These are phyloP conservation scores for Carposina sasakii DNA, from an alignment of 1,140 invertebrate genomes.

Conservation along the genomic window DNA sequence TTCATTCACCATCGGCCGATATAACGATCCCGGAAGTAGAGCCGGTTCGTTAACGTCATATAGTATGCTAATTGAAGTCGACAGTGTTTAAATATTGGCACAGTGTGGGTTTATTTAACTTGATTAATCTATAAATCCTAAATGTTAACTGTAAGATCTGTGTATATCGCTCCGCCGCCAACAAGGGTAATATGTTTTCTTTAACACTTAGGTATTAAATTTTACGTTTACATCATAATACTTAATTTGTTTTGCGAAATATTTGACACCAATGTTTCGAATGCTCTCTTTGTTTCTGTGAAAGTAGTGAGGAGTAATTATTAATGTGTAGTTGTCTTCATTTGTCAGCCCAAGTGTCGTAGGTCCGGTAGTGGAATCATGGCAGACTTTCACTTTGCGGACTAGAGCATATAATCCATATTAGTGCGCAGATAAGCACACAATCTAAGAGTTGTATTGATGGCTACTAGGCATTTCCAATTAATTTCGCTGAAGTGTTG, in stretches of 20 bases:
- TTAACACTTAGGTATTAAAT: too few species aligned
- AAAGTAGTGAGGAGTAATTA: conserved; percentile 37
- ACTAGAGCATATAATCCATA: too few species aligned
- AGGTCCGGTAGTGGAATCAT: conserved; percentile 32
- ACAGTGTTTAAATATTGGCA: conserved; percentile 39
- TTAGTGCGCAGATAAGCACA: too few species aligned
- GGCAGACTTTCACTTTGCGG: conserved; percentile 53
- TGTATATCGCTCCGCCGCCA: too few species aligned
- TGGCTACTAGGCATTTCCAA: too few species aligned
- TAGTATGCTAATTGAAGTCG: conserved; percentile 61
- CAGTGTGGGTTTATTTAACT: conserved; percentile 11
- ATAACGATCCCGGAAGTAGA: conserved; percentile 65
- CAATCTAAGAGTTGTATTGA: too few species aligned
- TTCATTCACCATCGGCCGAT: conserved; percentile 53
- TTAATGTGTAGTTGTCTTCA: conserved; percentile 36
- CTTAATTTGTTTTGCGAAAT: conserved; percentile 35
- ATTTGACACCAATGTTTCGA: too few species aligned
- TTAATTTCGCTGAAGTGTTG: too few species aligned
- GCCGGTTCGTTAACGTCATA: conserved; percentile 63
- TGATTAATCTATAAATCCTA: too few species aligned
- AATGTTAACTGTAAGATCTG: too few species aligned
- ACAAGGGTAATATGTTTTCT: too few species aligned
- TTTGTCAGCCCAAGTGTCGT: conserved; percentile 32
- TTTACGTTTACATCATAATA: conserved; percentile 16
- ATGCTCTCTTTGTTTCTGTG: conserved; percentile 27